Evolutionary conservation across 2,888 invertebrate genomes (phyloP).

Genomic region (Melipona bicolor): DNA sequence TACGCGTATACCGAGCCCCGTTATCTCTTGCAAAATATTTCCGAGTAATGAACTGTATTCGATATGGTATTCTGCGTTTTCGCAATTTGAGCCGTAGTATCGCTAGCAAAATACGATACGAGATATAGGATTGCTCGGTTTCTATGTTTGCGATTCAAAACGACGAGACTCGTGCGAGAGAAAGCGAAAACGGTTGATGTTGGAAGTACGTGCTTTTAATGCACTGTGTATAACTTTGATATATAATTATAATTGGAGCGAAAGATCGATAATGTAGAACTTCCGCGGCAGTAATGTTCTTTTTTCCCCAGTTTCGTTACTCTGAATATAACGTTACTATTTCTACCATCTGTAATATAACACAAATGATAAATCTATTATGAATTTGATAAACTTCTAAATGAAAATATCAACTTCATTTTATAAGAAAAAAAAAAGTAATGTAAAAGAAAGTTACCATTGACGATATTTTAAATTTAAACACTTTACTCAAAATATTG

Average conservation of each 20-base stretch:
- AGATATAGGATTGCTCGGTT: neutral
- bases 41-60: neutral
- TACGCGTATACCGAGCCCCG: constrained; percentile 47
- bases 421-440: neutral
- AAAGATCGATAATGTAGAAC: constrained; percentile 9
- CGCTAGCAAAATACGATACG: neutral
- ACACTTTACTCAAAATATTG: neutral
- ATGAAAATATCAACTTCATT: neutral
- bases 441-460: neutral
- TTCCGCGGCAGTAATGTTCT: neutral
- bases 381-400: neutral
- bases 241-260: constrained; percentile 16
- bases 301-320: neutral
- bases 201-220: neutral
- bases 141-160: neutral
- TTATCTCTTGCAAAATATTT: constrained; percentile 30
- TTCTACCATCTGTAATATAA: neutral
- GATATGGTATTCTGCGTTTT: neutral
- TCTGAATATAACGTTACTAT: neutral
- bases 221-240: neutral
- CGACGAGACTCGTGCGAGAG: neutral
- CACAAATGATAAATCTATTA: neutral
- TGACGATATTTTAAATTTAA: neutral
- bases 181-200: neutral
- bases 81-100: neutral